Evolutionary conservation across 2,797 vertebrate species (phyloP), one percentile per base, ranked within the genome.

Genomic region (Poeciliopsis turneri): DNA sequence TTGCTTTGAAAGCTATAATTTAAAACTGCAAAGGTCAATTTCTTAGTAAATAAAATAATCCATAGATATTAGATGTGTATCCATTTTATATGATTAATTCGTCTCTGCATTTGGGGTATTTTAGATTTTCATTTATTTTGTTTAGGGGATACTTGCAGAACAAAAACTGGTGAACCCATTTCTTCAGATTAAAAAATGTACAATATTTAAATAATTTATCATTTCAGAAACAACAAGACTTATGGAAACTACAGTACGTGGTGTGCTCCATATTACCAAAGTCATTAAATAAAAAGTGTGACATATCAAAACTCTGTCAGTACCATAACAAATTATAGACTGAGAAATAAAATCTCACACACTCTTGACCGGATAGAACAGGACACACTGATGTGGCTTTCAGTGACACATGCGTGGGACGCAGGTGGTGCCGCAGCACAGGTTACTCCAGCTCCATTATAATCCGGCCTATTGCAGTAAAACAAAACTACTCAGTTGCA

Each of bases 311-410:
- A 57, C n/a, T 23, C 13, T 68, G 36, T 66, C 36, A 64, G 30
- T 64, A 18, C 59, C 8, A 18, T 9, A 23, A 13, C 61, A 39
- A 10, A 23, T 36, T 66, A 66, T 20, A 66, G 10, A 23, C 2
- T 4, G 18, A 20, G 66, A 66, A 66, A 66, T 39, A 20, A 10
- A 66, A 23, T 39, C 18, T 20, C 41, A 70, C 39, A 45, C 68
- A 70, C 41, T 7, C 73, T n/a, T 85, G 36, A 39, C 46, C 70
- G 64, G 39, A n/a, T 51, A 75, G 74, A 72, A 74, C 43, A 85
- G 49, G 15, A 55, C 64, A 33, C 30, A 64, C 73, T 66, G 75
- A 74, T 73, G 77, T 72, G 59, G 53, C 69, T 82, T 84, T 79
- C 45, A 12, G 23, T 74, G 51, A 66, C 33, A 68, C 10, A 69